phyloP scores from a whole-genome alignment of 2,888 invertebrate genomes.

The Octonoba sinensis region DNA sequence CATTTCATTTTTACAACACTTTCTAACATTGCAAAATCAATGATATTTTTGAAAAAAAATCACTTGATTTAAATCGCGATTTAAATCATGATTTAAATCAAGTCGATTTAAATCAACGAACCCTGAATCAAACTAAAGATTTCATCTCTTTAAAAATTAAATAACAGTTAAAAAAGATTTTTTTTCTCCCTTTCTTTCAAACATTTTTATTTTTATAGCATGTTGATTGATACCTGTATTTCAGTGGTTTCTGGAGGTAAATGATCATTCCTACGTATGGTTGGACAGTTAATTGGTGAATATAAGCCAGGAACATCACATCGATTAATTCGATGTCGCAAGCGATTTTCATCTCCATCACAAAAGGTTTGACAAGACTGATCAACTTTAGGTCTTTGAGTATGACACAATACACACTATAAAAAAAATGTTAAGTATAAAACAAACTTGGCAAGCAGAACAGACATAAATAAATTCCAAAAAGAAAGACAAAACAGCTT shows the following conservation, averaged over 20 bases:
- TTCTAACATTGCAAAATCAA: too few relatives aligned
- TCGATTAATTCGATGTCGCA: conserved; percentile 32
- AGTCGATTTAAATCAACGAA: too few relatives aligned
- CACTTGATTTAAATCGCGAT: too few relatives aligned
- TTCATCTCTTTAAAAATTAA: too few relatives aligned
- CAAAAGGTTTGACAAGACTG: conserved; percentile 42
- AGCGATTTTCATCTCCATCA: conserved; percentile 51
- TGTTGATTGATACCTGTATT: conserved; percentile 41
- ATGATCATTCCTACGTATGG: conserved; percentile 53
- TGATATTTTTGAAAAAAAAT: too few relatives aligned
- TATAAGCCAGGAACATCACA: conserved; percentile 39
- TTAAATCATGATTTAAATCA: too few relatives aligned
- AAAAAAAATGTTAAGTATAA: conserved; percentile 4
- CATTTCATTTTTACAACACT: too few relatives aligned
- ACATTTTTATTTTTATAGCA: neutral
- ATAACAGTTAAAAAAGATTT: too few relatives aligned
- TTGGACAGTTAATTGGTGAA: conserved; percentile 44
- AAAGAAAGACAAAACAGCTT: too few relatives aligned
- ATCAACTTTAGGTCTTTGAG: conserved; percentile 48
- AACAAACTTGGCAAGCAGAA: neutral
- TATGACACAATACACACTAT: conserved; percentile 64
- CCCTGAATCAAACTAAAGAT: too few relatives aligned
- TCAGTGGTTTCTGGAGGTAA: conserved; percentile 53
- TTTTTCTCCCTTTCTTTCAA: too few relatives aligned
- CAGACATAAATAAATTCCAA: too few relatives aligned